Evolutionary conservation across 2,888 invertebrate species (phyloP).

Genomic region (Coleophora flavipennella): DNA sequence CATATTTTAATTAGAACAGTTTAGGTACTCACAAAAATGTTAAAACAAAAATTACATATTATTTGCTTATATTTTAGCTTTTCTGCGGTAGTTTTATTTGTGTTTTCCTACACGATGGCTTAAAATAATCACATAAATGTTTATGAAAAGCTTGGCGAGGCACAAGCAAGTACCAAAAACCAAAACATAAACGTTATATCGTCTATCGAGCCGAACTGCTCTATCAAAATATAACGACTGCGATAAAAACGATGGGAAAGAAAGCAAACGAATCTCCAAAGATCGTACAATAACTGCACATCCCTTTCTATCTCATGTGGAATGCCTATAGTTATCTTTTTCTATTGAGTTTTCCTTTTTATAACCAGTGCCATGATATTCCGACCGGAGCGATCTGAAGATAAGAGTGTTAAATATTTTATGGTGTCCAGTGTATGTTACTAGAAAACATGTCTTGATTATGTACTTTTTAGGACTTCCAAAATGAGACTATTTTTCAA

Average conservation of each 20-base stretch:
- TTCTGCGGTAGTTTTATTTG: too few relatives aligned
- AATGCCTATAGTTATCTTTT: constrained; percentile 38
- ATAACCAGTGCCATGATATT: constrained; percentile 67
- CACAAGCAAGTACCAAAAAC: constrained; percentile 31
- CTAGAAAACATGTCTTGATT: neutral
- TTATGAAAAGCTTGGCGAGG: too few relatives aligned
- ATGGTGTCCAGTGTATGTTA: constrained; percentile 48
- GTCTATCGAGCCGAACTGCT: constrained; percentile 61
- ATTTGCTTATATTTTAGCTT: too few relatives aligned
- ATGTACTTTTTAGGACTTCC: too few relatives aligned
- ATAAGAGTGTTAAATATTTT: constrained; percentile 69
- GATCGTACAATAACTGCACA: constrained; percentile 57
- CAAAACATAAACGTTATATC: constrained; percentile 70
- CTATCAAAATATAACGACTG: constrained; percentile 70
- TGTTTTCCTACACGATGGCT: neutral
- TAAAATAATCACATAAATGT: neutral
- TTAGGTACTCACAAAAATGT: too few relatives aligned
- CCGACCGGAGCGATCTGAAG: constrained; percentile 45
- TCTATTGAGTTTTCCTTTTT: constrained; percentile 56
- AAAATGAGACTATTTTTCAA: too few relatives aligned
- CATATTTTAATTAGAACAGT: too few relatives aligned
- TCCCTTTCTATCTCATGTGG: constrained; percentile 43
- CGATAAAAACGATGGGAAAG: constrained; percentile 70
- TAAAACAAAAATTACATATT: too few relatives aligned
- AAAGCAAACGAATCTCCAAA: constrained; percentile 68